Conservation (phyloP, 64 coral and sea anemone genomes). For the Montipora cactus region DNA sequence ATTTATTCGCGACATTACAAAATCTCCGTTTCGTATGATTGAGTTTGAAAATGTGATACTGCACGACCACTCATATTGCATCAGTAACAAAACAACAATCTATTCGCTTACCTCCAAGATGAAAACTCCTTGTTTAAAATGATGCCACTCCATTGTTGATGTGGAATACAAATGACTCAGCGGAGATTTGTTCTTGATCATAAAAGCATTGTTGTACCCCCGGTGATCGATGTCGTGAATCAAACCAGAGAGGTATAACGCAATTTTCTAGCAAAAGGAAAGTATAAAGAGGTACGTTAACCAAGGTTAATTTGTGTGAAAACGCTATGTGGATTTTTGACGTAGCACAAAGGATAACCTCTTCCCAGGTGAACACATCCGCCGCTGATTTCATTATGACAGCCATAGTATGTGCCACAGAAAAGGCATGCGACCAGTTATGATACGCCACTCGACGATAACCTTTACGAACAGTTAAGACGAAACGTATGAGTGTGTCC, state of each 20-base stretch:
- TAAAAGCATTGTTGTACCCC: slow-evolving; percentile 90
- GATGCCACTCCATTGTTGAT: slow-evolving; percentile 98
- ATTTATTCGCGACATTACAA: no score
- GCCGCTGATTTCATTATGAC: slow-evolving; percentile 64
- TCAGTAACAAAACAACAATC: no score
- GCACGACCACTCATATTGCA: no score
- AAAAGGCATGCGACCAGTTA: slow-evolving; percentile 95
- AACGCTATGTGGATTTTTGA: no score
- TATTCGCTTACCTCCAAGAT: slow-evolving; percentile 80
- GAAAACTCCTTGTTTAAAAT: slow-evolving; percentile 92
- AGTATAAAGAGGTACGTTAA: not conserved
- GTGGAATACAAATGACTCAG: slow-evolving; percentile 87
- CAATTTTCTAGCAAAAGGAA: slow-evolving; percentile 73
- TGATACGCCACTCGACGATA: slow-evolving; percentile 93
- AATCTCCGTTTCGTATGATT: no score
- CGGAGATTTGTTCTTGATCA: slow-evolving; percentile 83
- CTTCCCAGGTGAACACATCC: slow-evolving; percentile 73
- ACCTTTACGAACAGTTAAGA: slow-evolving; percentile 87
- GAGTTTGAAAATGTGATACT: no score
- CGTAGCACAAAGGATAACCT: slow-evolving; percentile 55
- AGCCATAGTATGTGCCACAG: slow-evolving; percentile 89
- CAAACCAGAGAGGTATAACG: slow-evolving; percentile 76
- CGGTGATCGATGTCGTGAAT: slow-evolving; percentile 97
- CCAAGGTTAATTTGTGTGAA: no score
- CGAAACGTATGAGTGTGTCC: slow-evolving; percentile 81